Conservation (phyloP, 2,797 vertebrate genomes). For the Crenichthys baileyi region DNA sequence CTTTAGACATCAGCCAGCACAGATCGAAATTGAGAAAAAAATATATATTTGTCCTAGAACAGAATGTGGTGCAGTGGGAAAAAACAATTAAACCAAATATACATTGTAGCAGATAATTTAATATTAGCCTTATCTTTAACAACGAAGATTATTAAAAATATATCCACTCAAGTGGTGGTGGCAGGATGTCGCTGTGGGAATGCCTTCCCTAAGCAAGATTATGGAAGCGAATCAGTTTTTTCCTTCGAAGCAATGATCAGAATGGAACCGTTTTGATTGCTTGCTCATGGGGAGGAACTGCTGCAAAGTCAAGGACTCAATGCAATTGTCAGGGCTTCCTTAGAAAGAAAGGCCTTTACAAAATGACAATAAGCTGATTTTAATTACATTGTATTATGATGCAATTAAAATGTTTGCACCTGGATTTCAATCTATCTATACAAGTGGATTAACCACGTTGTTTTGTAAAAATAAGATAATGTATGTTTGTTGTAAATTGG, state of each 20-base stretch:
- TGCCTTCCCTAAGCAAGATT: too few relatives aligned
- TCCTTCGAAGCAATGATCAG: not conserved
- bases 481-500: not conserved
- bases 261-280: not conserved
- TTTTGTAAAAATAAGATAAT: not conserved
- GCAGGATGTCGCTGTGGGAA: too few relatives aligned
- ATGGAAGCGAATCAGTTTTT: too few relatives aligned
- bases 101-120: too few relatives aligned
- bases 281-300: not conserved
- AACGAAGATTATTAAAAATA: not conserved
- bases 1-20: not conserved
- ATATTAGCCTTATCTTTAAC: not conserved
- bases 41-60: not conserved
- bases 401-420: not conserved
- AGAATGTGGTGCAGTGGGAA: not conserved
- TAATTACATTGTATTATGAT: too few relatives aligned
- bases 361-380: too few relatives aligned
- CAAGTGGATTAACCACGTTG: not conserved
- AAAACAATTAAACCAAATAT: too few relatives aligned
- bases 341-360: too few relatives aligned
- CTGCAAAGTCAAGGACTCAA: not conserved
- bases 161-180: not conserved
- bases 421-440: not conserved
- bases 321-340: too few relatives aligned
- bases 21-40: not conserved